Base-by-base conservation (phyloP, 1,140 invertebrate species). In the Macrobrachium rosenbergii region DNA sequence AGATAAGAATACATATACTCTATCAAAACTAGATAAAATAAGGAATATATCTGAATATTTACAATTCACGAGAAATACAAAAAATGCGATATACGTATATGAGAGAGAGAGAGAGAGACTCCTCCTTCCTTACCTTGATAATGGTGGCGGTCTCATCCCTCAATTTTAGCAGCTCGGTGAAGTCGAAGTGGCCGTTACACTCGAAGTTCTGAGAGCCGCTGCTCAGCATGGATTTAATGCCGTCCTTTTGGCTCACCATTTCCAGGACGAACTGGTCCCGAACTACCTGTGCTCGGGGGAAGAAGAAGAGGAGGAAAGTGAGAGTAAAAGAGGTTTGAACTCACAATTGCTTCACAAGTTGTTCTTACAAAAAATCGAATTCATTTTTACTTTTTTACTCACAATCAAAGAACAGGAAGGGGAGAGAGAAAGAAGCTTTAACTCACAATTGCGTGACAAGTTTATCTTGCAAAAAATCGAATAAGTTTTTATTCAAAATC, bases 161-260 rank as follows among this genome's bases (percentile, higher is more conserved):
- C 6, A 88, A 62, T 45, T 83, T 83, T 0, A 83, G 63, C 45
- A 88, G 67, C 75, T 88, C 87, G 0, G 82, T 19, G 58, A 88
- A 88, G 67, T 88, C 87, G 37, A 88, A 88, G 64, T 88, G 81
- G 5, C 87, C 87, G 17, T 83, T 88, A 12, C 87, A 88, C 77
- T 88, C 87, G 76, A 88, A 88, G 76, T 59, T 88, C 67, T 88
- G 87, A 19, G 87, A 88, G 5, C 82, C 82, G 76, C 81, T 83
- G 17, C 82, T 72, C 21, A 88, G 52, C 75, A 83, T 83, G 10
- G 87, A 88, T 67, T 88, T 88, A 21, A 88, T 28, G 8, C 82
- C 80, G 67, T 88, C 87, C 37, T 72, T 67, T 58, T 88, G 87
- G 45, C 82, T 88, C 19, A 88, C 82, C 77, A 88, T 80, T 64